Base-by-base conservation (phyloP, 2,113 vertebrate species). In the Cebidichthys violaceus region DNA sequence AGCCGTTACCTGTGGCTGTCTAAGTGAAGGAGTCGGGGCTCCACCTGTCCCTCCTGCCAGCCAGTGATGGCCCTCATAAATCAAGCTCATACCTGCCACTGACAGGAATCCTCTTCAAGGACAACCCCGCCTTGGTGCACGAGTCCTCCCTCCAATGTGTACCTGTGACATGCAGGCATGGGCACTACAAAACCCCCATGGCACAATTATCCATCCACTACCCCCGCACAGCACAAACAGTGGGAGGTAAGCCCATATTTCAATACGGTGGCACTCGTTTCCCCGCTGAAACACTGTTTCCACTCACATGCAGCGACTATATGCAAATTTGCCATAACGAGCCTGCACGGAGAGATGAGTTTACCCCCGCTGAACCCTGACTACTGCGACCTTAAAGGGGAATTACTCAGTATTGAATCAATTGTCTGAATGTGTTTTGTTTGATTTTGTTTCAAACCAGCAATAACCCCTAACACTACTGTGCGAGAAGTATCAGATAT, bases 31-130 rank as follows among this genome's bases (percentile, higher is more conserved):
- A 86, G 86, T 88, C 84, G 61, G 22, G 66, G 77, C 88, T 84
- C 90, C 90, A 89, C 90, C 88, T 83, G 84, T 89, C 91, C 88
- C 90, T 88, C 91, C 92, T 86, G 89, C 86, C 91, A 89, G 85
- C 88, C 81, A 70, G 71, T 84, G 90, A 92, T 90, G 83, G 84
- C 86, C 87, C 90, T 89, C 88, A 94, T 95, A 94, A 95, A 95
- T 95, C 93, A 94, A 93, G 73, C 91, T 92, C 93, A 93, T 90
- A 91, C 91, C 91, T 66, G 88, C 79, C 89, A 9, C 86, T 93
- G 92, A 92, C 94, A 92, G 93, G 89, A 90, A 92, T 93, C 89
- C 93, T 92, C 91, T 92, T 94, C 92, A 95, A 95, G 94, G 94
- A 94, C 94, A 83, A 87, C 77, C 81, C 89, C 66, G 82, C 77